phyloP scores from a whole-genome alignment of 2,113 vertebrate species.

The Raphicerus campestris region DNA sequence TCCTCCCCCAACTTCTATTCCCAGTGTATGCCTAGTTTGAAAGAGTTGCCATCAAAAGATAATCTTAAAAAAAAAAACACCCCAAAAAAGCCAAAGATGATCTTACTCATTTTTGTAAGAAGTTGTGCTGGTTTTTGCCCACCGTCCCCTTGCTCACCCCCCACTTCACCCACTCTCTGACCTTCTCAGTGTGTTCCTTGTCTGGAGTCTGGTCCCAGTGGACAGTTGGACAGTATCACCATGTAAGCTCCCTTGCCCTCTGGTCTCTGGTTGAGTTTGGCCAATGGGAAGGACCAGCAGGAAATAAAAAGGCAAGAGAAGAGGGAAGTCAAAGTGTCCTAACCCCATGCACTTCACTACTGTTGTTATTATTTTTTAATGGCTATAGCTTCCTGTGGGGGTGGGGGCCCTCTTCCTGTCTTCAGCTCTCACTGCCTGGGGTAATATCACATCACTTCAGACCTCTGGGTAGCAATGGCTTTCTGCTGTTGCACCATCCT shows the following conservation, averaged over 20 bases:
- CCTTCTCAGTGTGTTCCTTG: background rate
- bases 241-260: background rate
- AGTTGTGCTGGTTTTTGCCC: background rate
- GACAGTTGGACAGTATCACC: accelerated
- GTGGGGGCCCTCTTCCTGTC: background rate
- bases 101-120: background rate
- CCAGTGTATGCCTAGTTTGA: background rate
- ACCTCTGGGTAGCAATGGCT: background rate
- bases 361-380: background rate
- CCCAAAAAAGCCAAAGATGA: background rate
- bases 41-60: background rate
- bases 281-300: background rate
- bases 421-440: background rate
- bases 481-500: background rate
- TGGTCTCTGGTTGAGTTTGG: background rate
- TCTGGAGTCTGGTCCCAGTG: background rate
- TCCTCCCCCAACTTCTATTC: background rate
- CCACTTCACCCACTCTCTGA: background rate
- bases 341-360: accelerated
- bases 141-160: background rate
- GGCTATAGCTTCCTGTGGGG: background rate
- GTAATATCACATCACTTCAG: background rate
- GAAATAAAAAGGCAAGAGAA: background rate
- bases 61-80: background rate
- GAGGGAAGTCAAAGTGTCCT: background rate